Conservation (phyloP, 2,797 vertebrate genomes). For the Melanogrammus aeglefinus region DNA sequence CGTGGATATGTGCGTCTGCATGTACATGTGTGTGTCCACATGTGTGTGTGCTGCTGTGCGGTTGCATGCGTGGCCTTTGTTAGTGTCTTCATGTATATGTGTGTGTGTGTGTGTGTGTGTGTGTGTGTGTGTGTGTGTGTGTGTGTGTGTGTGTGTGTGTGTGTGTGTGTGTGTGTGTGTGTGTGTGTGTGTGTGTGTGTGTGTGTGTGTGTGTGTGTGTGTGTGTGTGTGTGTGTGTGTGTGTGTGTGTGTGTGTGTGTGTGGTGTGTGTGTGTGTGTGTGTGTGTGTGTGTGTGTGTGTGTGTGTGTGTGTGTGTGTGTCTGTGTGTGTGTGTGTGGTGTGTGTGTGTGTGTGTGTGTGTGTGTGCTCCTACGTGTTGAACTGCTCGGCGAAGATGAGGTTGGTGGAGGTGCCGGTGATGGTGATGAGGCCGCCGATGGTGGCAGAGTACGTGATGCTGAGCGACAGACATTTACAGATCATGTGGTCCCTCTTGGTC, state of each 20-base stretch:
- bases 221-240: neutral
- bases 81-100: too few relatives aligned
- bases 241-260: neutral
- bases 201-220: neutral
- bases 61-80: too few relatives aligned
- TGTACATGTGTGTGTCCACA: too few relatives aligned
- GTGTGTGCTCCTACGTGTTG: constrained; percentile 80
- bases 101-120: too few relatives aligned
- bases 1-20: too few relatives aligned
- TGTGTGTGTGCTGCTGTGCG: too few relatives aligned
- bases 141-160: too few relatives aligned
- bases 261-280: too few relatives aligned
- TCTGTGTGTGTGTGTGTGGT: neutral
- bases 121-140: too few relatives aligned
- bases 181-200: too few relatives aligned
- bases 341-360: neutral
- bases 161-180: too few relatives aligned
- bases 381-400: constrained; percentile 98
- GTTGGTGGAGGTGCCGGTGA: constrained; percentile 96
- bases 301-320: neutral
- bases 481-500: constrained; percentile 90
- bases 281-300: neutral
- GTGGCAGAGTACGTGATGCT: constrained; percentile 95
- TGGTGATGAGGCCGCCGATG: constrained; percentile 94
- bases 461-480: constrained; percentile 95